Percentiles rank a stretch among this genome's conserved stretches.
phyloP scores from a whole-genome alignment of 1,140 invertebrate genomes.

The Dryas iulia region DNA sequence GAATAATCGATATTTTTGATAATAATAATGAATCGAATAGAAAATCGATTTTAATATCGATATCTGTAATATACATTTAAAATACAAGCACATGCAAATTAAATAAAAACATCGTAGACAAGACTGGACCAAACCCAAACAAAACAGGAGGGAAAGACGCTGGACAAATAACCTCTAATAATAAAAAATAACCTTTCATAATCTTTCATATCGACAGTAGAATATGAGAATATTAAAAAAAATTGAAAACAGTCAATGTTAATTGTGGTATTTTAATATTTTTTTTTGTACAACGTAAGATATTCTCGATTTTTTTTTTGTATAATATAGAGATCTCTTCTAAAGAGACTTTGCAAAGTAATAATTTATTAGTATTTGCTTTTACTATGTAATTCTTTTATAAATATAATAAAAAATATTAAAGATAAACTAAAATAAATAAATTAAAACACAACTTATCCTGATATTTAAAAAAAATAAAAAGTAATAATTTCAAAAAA shows the following conservation, averaged over 20 bases:
- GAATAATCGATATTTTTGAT: neutral
- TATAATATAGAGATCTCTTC: too few relatives aligned
- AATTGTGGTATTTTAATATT: neutral
- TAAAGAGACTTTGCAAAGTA: too few relatives aligned
- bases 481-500: too few relatives aligned
- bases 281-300: too few relatives aligned
- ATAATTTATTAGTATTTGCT: too few relatives aligned
- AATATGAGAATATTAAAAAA: neutral
- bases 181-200: slow-evolving; percentile 54
- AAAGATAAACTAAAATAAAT: too few relatives aligned
- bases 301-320: too few relatives aligned
- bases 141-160: slow-evolving; percentile 44
- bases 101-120: slow-evolving; percentile 3
- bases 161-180: slow-evolving; percentile 46
- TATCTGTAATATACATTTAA: slow-evolving; percentile 12
- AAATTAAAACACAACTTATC: too few relatives aligned
- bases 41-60: neutral
- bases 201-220: slow-evolving; percentile 32
- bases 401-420: too few relatives aligned
- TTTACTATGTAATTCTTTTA: too few relatives aligned
- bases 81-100: slow-evolving; percentile 1
- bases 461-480: too few relatives aligned
- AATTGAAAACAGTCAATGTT: neutral
- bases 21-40: neutral
- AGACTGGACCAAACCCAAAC: slow-evolving; percentile 3